A percentile compares a stretch with the other conserved stretches of the same genome.
phyloP scores from a whole-genome alignment of 2,113 vertebrate species.

The Nothobranchius kuhntae region DNA sequence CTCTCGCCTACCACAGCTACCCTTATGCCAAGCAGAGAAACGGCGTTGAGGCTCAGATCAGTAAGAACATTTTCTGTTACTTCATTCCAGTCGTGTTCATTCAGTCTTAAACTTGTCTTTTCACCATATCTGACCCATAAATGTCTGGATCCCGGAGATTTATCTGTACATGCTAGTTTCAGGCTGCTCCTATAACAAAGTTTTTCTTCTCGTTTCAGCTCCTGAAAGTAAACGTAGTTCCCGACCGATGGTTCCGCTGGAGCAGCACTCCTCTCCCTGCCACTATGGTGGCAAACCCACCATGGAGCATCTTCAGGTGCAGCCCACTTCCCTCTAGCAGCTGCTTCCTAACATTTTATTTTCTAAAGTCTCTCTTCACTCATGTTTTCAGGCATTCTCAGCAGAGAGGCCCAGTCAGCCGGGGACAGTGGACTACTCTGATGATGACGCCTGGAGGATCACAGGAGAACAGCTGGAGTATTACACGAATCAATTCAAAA shows the following conservation, averaged over 20 bases:
- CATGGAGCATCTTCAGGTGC: conserved; percentile 79
- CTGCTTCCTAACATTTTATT: too few species aligned
- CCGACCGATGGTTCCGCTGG: conserved; percentile 74
- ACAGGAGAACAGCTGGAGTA: conserved; percentile 95
- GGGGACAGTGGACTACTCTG: conserved; percentile 73
- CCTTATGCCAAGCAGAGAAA: conserved; percentile 82
- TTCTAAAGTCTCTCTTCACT: not conserved
- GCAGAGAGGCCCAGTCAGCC: conserved; percentile 82
- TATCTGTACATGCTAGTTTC: too few species aligned
- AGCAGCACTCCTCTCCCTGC: conserved; percentile 82
- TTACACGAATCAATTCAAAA: conserved; percentile 92
- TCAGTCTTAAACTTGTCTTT: too few species aligned
- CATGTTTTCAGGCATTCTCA: conserved; percentile 76
- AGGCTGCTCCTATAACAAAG: too few species aligned
- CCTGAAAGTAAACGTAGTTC: conserved; percentile 76
- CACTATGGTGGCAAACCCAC: conserved; percentile 79
- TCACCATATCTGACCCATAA: too few species aligned
- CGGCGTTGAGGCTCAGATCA: conserved; percentile 72
- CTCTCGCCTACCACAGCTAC: conserved; percentile 80
- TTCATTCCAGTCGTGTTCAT: not conserved
- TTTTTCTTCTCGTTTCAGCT: conserved; percentile 65
- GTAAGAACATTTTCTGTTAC: conserved; percentile 39
- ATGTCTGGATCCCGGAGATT: too few species aligned
- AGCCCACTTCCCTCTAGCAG: too few species aligned
- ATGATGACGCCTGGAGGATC: conserved; percentile 96